Evolutionary conservation across 2,797 vertebrate species (phyloP).

Genomic region (Poeciliopsis turneri): DNA sequence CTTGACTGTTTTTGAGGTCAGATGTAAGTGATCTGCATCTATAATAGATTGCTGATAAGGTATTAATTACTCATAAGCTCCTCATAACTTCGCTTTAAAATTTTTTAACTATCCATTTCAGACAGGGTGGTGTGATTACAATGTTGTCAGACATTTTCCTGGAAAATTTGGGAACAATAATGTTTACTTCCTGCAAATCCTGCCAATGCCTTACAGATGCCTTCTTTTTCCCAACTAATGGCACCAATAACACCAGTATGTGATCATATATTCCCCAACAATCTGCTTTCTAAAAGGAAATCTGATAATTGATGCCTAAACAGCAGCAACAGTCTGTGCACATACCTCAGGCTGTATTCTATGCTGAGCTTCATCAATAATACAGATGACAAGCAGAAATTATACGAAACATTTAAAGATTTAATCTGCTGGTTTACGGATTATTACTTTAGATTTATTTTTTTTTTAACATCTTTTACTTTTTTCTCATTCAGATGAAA

Average conservation of each 20-base stretch:
- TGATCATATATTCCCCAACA: neutral
- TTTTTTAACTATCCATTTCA: neutral
- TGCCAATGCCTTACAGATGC: neutral
- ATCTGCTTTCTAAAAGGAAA: neutral
- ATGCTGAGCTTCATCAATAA: neutral
- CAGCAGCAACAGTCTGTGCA: neutral
- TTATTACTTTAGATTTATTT: neutral
- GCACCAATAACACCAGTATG: neutral
- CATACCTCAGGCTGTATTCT: neutral
- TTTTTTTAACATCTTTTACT: slow-evolving; percentile 28
- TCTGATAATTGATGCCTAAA: neutral
- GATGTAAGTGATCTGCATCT: neutral
- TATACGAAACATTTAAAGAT: neutral
- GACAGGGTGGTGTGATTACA: neutral
- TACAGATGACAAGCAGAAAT: neutral
- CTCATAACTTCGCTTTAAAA: neutral
- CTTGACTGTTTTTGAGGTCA: neutral
- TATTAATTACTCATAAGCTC: neutral
- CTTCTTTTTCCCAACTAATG: too few relatives aligned
- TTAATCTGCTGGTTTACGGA: neutral
- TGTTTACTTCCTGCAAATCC: neutral
- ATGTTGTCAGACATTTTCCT: neutral
- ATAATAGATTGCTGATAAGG: neutral
- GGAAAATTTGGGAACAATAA: too few relatives aligned
- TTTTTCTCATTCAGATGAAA: slow-evolving; percentile 18